These are phyloP conservation scores for Troglohyphantes excavatus DNA, from an alignment of 2,888 invertebrate species.

Conservation along the genomic window DNA sequence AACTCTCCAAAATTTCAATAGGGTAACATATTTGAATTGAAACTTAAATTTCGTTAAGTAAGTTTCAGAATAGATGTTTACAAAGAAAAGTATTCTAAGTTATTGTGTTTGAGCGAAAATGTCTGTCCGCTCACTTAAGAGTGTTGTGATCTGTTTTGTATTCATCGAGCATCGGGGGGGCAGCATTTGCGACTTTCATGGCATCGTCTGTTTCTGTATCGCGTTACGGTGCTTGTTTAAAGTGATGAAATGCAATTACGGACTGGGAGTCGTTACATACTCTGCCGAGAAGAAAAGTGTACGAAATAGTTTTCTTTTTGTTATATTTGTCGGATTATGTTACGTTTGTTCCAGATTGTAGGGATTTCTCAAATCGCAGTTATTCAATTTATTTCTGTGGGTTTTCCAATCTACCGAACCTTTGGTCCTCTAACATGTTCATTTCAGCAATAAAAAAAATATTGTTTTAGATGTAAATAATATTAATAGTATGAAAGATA, in stretches of 20 bases:
- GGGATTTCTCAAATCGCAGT: not conserved
- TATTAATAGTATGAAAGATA: too few species aligned
- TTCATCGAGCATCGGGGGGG: not conserved
- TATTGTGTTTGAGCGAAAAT: conserved; percentile 31
- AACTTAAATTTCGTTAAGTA: too few species aligned
- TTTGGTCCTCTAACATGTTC: too few species aligned
- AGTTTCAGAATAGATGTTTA: conserved; percentile 47
- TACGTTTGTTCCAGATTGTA: not conserved
- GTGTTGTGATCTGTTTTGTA: conserved; percentile 41
- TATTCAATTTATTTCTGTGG: too few species aligned
- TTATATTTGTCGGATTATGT: not conserved
- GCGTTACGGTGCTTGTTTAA: conserved; percentile 42
- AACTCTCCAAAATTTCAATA: too few species aligned
- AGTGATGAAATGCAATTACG: conserved; percentile 50
- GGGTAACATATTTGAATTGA: too few species aligned
- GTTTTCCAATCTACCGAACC: too few species aligned
- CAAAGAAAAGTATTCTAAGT: conserved; percentile 8
- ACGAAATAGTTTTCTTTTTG: not conserved
- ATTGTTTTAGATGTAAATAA: too few species aligned
- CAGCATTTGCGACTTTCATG: not conserved
- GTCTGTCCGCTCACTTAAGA: conserved; percentile 55
- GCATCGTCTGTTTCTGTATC: conserved; percentile 29
- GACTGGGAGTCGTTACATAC: not conserved
- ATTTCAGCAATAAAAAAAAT: too few species aligned
- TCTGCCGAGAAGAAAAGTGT: not conserved